phyloP scores from a whole-genome alignment of 2,113 vertebrate genomes.

The Pelecanoides urinatrix region DNA sequence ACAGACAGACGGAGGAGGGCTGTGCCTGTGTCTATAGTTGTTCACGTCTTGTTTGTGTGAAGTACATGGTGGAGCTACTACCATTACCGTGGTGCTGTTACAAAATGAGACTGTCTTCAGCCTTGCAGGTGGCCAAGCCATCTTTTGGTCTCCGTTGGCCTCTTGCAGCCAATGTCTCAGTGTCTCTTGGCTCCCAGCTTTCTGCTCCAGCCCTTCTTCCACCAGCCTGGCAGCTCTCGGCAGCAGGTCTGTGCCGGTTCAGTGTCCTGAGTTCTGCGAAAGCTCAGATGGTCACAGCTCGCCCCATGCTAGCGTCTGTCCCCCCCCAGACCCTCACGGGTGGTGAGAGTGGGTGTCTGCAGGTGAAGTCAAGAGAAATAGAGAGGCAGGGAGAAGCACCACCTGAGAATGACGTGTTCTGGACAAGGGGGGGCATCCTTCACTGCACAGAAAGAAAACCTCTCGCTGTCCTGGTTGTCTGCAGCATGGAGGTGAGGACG shows the following conservation, averaged over 20 bases:
- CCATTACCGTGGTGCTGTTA: background rate
- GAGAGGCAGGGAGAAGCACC: background rate
- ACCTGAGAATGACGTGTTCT: accelerated
- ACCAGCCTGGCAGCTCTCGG: background rate
- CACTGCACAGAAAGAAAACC: background rate
- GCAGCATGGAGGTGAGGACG: background rate
- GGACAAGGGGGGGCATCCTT: background rate
- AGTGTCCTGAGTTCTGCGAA: background rate
- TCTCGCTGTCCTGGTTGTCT: background rate
- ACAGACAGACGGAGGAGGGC: background rate
- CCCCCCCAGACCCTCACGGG: background rate
- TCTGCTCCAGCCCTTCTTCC: background rate
- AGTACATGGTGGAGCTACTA: background rate
- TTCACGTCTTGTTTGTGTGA: background rate
- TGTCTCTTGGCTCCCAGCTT: background rate
- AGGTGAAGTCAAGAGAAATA: background rate
- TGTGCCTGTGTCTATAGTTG: background rate
- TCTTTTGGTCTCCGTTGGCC: background rate
- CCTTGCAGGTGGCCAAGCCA: too few species aligned
- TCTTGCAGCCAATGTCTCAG: background rate
- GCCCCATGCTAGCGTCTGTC: background rate
- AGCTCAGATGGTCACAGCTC: background rate
- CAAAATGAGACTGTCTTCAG: background rate
- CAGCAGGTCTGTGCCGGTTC: background rate
- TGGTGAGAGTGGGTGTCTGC: background rate